Base-by-base conservation (phyloP, 2,797 vertebrate genomes). In the Cetoscarus ocellatus region DNA sequence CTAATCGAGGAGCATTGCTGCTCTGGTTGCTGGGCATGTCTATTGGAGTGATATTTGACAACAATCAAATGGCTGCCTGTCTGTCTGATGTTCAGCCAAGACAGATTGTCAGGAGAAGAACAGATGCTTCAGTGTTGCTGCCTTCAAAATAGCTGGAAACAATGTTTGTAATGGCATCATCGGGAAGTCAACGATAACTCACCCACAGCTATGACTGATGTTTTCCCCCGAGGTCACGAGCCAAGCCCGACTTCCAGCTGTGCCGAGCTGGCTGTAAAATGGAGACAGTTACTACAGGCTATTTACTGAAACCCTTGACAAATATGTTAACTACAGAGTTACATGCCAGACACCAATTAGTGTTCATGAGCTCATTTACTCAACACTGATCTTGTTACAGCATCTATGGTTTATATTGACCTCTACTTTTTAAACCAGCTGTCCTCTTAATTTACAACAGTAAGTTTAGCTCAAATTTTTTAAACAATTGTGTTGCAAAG, bases 41-140 rank as follows among this genome's bases (percentile, higher is more conserved):
- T 72, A 68, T 52, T 75, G 66, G 58, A 79, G 61, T 75, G 55
- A 70, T 82, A 82, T 82, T 82, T 80, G 73, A 80, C 78, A 74
- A 82, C 61, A 81, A 73, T 75, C 47, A 80, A 74, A 67, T 51
- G 63, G 72, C 62, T 77, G 57, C 63, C 52, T 76, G 58, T 75
- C 75, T 61, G 65, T 85, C 70, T 89, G 84, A 90, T 89, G 83
- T 86, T 82, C 54, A 73, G 83, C 83, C 80, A 88, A 76, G 75
- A 67, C 73, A 82, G 83, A 86, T 50, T 75, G 75, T 75, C 85
- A 77, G 75, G 45, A 42, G 72, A 45, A 63, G 67, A 87, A 82
- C 83, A 87, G 85, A 89, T 89, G 86, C 80, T 84, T 84, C 84
- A 69, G 67, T 80, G 73, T 59, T 60, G 67, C 79, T 83, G 86